phyloP scores from a whole-genome alignment of 2,888 invertebrate species.

The Agrotis segetum region DNA sequence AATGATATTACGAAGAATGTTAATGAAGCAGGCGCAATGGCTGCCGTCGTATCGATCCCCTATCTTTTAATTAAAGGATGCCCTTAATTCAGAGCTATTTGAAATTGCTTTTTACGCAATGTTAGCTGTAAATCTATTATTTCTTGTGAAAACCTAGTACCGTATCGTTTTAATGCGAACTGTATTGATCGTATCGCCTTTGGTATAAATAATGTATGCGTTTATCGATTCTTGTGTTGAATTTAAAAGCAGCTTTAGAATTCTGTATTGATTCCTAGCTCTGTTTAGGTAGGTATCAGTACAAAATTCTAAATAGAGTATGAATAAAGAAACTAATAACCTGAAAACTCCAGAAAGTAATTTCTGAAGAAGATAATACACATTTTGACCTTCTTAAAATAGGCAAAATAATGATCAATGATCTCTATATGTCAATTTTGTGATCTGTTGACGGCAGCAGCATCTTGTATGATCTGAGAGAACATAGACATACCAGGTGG shows the following conservation, averaged over 20 bases:
- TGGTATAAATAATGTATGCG: constrained; percentile 5
- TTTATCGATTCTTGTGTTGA: background rate
- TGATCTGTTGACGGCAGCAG: no score
- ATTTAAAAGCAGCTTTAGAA: background rate
- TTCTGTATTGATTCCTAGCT: constrained; percentile 21
- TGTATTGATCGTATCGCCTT: background rate
- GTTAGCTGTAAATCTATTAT: background rate
- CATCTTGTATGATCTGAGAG: no score
- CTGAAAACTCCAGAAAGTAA: no score
- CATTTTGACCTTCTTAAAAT: no score
- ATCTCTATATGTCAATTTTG: no score
- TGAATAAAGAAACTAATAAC: no score
- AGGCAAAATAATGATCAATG: no score
- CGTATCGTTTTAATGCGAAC: background rate
- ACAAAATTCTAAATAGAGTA: no score
- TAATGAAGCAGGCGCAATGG: constrained; percentile 51
- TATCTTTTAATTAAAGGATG: constrained; percentile 58
- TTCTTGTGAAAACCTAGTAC: constrained; percentile 20
- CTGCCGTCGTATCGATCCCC: constrained; percentile 29
- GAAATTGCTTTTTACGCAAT: constrained; percentile 36
- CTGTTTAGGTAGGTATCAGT: no score
- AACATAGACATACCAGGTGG: no score
- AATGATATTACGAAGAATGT: constrained; percentile 44
- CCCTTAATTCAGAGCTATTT: constrained; percentile 42
- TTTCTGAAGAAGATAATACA: no score